Percentiles rank a stretch among this genome's conserved stretches.
phyloP scores from a whole-genome alignment of 2,888 invertebrate genomes.

The Spialia ferax region DNA sequence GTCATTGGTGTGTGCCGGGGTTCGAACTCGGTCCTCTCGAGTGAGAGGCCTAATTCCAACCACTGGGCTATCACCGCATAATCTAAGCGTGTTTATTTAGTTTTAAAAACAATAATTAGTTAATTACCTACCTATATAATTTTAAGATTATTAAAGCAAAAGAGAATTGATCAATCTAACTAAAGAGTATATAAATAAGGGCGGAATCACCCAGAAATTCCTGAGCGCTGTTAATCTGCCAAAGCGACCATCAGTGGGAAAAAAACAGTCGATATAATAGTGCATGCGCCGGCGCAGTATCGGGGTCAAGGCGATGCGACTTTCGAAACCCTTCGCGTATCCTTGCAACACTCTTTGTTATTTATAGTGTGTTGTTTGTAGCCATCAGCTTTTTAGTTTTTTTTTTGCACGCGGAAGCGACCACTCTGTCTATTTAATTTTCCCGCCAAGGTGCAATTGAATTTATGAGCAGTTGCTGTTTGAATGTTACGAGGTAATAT shows the following conservation, averaged over 20 bases:
- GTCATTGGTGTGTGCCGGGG: too few relatives aligned
- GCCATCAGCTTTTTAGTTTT: slow-evolving; percentile 37
- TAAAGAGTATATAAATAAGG: slow-evolving; percentile 14
- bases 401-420: slow-evolving; percentile 52
- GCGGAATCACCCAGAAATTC: slow-evolving; percentile 31
- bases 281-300: slow-evolving; percentile 57
- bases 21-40: too few relatives aligned
- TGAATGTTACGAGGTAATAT: too few relatives aligned
- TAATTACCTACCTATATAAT: too few relatives aligned
- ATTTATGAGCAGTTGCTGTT: slow-evolving; percentile 37
- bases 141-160: too few relatives aligned
- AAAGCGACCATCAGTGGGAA: slow-evolving; percentile 36
- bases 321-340: slow-evolving; percentile 65
- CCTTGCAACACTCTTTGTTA: slow-evolving; percentile 50
- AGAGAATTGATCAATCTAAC: neutral
- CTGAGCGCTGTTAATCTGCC: slow-evolving; percentile 33
- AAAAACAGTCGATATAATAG: slow-evolving; percentile 53
- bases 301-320: slow-evolving; percentile 78
- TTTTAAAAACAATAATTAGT: too few relatives aligned
- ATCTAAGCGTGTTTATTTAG: too few relatives aligned
- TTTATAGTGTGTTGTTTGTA: slow-evolving; percentile 50
- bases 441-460: slow-evolving; percentile 36
- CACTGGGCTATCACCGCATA: too few relatives aligned
- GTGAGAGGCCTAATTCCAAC: too few relatives aligned
- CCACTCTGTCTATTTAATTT: slow-evolving; percentile 42